Base-by-base conservation (phyloP, 2,888 invertebrate genomes). In the Melieria picta region DNA sequence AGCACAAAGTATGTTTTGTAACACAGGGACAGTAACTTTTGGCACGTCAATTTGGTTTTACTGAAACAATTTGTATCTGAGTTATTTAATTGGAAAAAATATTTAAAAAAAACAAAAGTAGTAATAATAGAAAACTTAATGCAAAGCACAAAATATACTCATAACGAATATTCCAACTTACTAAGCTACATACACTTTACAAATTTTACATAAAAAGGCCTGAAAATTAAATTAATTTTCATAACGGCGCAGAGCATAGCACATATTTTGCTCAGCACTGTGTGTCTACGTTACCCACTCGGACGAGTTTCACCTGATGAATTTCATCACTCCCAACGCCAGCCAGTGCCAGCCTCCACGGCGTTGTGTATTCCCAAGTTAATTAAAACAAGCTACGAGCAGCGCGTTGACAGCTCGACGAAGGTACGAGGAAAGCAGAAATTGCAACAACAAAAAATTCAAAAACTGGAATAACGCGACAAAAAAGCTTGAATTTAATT, bases 401-500 rank as follows among this genome's bases (percentile, higher is more conserved):
- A 62, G 63, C 60, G 69, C 62, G 69, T 62, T 69, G 69, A 69
- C 69, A 69, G 63, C 9, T 30, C 63, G 46, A 56, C 16, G 56
- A 63, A 62, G 62, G 55, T 42, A 55, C 56, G 57, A 42, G 62
- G 7, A 52, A 56, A 56, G 45, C n/a, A 63, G 16, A 64, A 63
- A 69, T 56, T 42, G 61, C 61, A 69, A 69, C 46, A 56, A 50
- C 5, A 48, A 47, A 72, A 62, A 57, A 63, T 10, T 56, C 73
- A 69, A 74, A 63, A 67, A 50, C 48, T 61, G 67, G 11, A 65
- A 48, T n/a, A 75, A 56, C 57, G 60, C 56, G 50, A 61, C 64
- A 66, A 68, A 73, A 76, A 75, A 77, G 77, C 77, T 79, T 77
- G 77, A 80, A 83, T 82, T 72, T 79, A 77, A 84, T 83, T 84